Conservation (phyloP, 2,797 vertebrate species). For the Hephaestus fuliginosus region DNA sequence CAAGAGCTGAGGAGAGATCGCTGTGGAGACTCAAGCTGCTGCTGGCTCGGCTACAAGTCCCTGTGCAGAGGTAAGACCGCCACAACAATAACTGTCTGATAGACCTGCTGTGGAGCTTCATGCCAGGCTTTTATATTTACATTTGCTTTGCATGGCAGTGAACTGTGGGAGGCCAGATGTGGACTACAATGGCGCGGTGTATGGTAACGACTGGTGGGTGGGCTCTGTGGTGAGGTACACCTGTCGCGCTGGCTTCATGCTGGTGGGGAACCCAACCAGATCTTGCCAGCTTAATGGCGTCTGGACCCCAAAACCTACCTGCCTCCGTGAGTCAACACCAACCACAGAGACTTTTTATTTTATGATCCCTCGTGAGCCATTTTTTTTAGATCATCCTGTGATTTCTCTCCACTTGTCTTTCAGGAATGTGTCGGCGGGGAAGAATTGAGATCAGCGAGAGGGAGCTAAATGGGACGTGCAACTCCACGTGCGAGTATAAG, state of each 20-base stretch:
- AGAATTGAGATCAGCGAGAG: conserved; percentile 85
- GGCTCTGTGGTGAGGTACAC: conserved; percentile 88
- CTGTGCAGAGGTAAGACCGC: conserved; percentile 86
- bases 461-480: conserved; percentile 84
- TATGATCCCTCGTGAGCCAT: not conserved
- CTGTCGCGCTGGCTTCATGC: conserved; percentile 87
- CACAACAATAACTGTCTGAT: not conserved
- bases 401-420: not conserved
- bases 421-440: conserved; percentile 87
- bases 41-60: conserved; percentile 90
- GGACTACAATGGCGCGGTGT: conserved; percentile 83
- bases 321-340: conserved; percentile 85
- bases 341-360: not conserved
- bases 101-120: not conserved
- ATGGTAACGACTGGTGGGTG: conserved; percentile 90
- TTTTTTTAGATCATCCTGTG: not conserved
- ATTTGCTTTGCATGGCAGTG: conserved; percentile 75
- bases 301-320: conserved; percentile 87
- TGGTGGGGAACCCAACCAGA: conserved; percentile 85
- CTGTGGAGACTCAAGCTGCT: conserved; percentile 89
- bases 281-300: conserved; percentile 84
- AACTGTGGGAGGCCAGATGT: conserved; percentile 89
- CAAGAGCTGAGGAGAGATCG: conserved; percentile 87
- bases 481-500: conserved; percentile 84
- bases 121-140: conserved; percentile 1